These are phyloP conservation scores for Zaprionus bogoriensis DNA, from an alignment of 2,888 invertebrate genomes.

Conservation along the genomic window DNA sequence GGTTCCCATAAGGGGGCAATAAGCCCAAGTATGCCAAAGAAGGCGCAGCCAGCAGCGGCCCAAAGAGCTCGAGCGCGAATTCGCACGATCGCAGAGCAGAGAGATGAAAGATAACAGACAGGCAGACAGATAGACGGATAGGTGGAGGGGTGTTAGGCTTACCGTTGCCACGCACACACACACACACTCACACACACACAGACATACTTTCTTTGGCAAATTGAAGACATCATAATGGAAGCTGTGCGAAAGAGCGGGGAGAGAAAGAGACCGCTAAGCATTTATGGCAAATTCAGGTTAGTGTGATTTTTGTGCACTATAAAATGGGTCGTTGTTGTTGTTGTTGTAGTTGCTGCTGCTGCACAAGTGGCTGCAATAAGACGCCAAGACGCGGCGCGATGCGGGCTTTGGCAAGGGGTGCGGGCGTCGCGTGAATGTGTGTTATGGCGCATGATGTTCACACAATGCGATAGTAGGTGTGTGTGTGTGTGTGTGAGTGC, in stretches of 20 bases:
- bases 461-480: conserved; percentile 26
- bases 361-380: conserved; percentile 57
- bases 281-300: conserved; percentile 72
- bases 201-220: conserved; percentile 51
- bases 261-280: conserved; percentile 34
- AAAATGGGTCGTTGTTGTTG: conserved; percentile 59
- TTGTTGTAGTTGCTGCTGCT: conserved; percentile 16
- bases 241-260: conserved; percentile 17
- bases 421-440: neutral
- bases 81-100: neutral
- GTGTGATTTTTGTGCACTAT: conserved; percentile 68
- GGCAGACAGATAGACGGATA: too few relatives aligned
- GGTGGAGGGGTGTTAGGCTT: neutral
- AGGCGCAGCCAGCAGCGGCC: neutral
- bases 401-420: neutral
- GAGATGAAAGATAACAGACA: neutral
- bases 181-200: conserved; percentile 3
- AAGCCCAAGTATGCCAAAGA: neutral
- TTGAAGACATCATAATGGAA: conserved; percentile 52
- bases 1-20: neutral
- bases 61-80: neutral
- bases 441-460: conserved; percentile 36
- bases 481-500: conserved; percentile 24
- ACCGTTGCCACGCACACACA: conserved; percentile 4
- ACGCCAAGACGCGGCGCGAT: conserved; percentile 16